phyloP scores from a whole-genome alignment of 2,113 vertebrate genomes.

The Onychorhynchus coronatus region DNA sequence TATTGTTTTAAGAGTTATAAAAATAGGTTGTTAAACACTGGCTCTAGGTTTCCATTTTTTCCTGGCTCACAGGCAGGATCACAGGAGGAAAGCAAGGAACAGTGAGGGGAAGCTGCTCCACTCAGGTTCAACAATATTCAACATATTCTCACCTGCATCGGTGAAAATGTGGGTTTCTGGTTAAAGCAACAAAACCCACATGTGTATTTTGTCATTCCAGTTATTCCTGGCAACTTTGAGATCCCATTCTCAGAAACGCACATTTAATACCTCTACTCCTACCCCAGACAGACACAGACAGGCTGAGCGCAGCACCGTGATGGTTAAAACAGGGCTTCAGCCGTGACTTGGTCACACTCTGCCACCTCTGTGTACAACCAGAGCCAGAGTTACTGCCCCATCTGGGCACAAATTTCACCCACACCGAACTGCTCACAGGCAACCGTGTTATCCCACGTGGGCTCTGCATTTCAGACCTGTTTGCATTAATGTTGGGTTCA shows the following conservation, averaged over 20 bases:
- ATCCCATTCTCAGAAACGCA: not conserved
- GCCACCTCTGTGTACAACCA: not conserved
- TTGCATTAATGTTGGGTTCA: not conserved
- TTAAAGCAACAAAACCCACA: not conserved
- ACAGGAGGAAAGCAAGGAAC: not conserved
- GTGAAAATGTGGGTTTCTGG: not conserved
- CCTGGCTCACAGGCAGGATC: accelerated
- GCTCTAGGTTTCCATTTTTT: not conserved
- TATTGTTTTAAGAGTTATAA: not conserved
- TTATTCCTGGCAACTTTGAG: not conserved
- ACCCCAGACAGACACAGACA: not conserved
- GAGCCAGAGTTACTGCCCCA: accelerated
- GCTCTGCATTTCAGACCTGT: not conserved
- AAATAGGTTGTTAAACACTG: not conserved
- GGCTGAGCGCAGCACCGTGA: not conserved
- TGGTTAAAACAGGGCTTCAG: not conserved
- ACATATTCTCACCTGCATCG: accelerated
- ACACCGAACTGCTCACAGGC: not conserved
- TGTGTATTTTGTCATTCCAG: not conserved
- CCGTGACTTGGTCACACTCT: not conserved
- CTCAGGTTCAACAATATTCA: not conserved
- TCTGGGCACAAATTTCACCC: not conserved
- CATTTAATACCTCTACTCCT: not conserved
- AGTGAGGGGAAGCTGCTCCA: accelerated
- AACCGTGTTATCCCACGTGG: not conserved